Evolutionary conservation across 2,113 vertebrate species (phyloP).

Genomic region (Bos javanicus): DNA sequence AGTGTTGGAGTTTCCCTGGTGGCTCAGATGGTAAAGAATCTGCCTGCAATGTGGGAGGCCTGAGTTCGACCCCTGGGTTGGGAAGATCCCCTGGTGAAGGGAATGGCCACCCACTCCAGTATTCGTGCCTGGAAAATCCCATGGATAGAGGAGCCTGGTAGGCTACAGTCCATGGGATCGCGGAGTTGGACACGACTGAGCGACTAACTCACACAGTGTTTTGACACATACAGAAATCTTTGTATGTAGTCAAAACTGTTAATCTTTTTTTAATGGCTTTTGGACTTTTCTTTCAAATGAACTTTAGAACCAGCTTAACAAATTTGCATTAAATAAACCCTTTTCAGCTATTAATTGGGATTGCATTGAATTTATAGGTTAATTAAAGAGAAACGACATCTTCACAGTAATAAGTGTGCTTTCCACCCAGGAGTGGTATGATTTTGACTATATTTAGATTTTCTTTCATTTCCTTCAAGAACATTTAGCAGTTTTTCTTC

Average conservation of each 20-base stretch:
- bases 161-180: not conserved
- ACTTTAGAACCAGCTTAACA: not conserved
- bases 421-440: not conserved
- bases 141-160: not conserved
- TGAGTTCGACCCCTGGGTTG: not conserved
- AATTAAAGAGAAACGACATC: not conserved
- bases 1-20: not conserved
- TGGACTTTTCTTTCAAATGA: conserved; percentile 20
- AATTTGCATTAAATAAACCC: not conserved
- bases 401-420: not conserved
- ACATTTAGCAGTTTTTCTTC: not conserved
- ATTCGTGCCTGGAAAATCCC: not conserved
- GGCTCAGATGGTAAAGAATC: not conserved
- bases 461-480: not conserved
- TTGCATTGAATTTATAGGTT: not conserved
- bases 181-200: not conserved
- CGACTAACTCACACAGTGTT: not conserved
- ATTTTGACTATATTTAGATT: not conserved
- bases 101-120: not conserved
- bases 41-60: not conserved
- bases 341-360: not conserved
- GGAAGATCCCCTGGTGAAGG: not conserved
- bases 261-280: not conserved
- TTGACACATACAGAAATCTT: not conserved
- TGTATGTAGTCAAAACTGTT: not conserved